A percentile compares a stretch with the other conserved stretches of the same genome.
These are phyloP conservation scores for Entomyzon cyanotis DNA, from an alignment of 2,113 vertebrate species.

Conservation along the genomic window DNA sequence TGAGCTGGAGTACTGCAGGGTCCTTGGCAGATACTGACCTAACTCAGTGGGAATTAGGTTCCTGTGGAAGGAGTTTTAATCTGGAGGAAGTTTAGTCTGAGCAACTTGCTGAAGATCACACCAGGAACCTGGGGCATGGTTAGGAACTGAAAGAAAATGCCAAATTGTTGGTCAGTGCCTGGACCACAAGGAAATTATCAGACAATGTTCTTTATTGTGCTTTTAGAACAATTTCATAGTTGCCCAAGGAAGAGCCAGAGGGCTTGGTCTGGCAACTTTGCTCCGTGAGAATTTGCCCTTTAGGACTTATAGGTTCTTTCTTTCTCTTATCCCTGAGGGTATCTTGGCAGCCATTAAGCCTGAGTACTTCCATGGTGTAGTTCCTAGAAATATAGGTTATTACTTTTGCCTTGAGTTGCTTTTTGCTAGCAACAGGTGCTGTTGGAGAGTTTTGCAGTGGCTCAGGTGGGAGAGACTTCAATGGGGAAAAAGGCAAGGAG, in stretches of 20 bases:
- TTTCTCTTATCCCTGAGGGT: not conserved
- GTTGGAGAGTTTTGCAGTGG: not conserved
- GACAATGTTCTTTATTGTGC: not conserved
- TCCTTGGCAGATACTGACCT: not conserved
- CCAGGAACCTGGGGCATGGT: not conserved
- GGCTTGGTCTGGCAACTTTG: not conserved
- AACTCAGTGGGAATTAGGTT: not conserved
- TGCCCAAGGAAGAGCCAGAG: not conserved
- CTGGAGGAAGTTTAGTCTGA: not conserved
- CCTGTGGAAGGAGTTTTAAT: not conserved
- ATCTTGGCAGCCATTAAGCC: not conserved
- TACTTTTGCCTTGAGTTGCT: not conserved
- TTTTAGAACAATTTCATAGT: not conserved
- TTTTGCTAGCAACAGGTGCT: not conserved
- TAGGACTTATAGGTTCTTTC: not conserved
- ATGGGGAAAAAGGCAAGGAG: not conserved
- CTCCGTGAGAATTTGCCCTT: not conserved
- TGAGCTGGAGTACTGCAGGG: not conserved
- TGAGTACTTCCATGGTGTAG: not conserved
- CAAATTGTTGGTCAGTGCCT: not conserved
- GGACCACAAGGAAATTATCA: not conserved
- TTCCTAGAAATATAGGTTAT: not conserved
- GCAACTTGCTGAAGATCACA: not conserved
- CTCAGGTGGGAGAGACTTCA: not conserved
- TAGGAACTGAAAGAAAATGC: not conserved